phyloP scores from a whole-genome alignment of 2,888 invertebrate genomes.

The Liodrosophila aerea region DNA sequence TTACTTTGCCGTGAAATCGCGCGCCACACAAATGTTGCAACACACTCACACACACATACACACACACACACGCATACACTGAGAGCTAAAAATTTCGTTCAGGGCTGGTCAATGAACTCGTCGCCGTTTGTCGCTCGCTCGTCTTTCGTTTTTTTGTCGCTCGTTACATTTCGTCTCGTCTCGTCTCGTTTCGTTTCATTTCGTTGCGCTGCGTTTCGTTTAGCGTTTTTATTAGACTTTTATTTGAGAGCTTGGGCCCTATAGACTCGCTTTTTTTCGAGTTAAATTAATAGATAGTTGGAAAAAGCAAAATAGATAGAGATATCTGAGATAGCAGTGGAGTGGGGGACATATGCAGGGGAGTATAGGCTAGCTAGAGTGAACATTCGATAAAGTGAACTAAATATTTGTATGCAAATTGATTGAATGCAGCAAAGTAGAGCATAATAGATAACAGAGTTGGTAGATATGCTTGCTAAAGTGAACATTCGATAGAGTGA shows the following conservation, averaged over 20 bases:
- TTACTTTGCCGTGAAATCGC: constrained; percentile 76
- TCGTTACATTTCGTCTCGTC: constrained; percentile 24
- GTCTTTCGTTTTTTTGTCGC: constrained; percentile 17
- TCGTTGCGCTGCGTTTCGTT: constrained; percentile 1
- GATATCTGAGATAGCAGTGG: too few relatives aligned
- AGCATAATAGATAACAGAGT: too few relatives aligned
- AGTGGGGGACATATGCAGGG: too few relatives aligned
- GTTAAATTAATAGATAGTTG: not conserved
- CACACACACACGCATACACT: constrained; percentile 11
- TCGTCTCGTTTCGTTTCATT: constrained; percentile 19
- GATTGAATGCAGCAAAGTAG: too few relatives aligned
- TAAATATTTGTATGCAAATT: too few relatives aligned
- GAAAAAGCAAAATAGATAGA: not conserved
- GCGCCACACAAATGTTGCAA: constrained; percentile 61
- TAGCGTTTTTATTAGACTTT: not conserved
- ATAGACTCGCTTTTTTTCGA: not conserved
- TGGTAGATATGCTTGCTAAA: too few relatives aligned
- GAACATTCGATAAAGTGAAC: too few relatives aligned
- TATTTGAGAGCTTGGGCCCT: too few relatives aligned
- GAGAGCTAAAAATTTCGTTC: constrained; percentile 76
- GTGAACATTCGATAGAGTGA: too few relatives aligned
- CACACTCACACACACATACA: constrained; percentile 21
- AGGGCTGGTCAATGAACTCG: constrained; percentile 81
- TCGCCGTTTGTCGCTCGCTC: constrained; percentile 23
- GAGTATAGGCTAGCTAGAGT: too few relatives aligned